phyloP scores from a whole-genome alignment of 2,888 invertebrate species.

The Dermolepida albohirtum region DNA sequence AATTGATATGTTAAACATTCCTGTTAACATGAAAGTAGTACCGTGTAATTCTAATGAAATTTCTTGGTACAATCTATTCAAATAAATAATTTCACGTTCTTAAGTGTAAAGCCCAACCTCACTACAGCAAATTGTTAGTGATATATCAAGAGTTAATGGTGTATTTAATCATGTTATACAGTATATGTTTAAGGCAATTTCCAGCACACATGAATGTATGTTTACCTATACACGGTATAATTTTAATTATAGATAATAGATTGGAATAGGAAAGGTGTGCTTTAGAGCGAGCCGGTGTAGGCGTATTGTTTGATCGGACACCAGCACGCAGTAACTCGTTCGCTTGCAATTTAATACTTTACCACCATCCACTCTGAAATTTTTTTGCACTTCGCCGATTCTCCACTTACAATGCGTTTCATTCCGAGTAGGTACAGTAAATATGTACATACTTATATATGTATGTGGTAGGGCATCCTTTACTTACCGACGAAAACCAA shows the following conservation, averaged over 20 bases:
- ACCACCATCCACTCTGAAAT: conserved; percentile 29
- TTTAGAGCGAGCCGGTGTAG: conserved; percentile 22
- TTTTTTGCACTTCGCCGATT: conserved; percentile 17
- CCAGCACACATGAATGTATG: conserved; percentile 25
- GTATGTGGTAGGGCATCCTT: background rate
- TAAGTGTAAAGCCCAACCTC: conserved; percentile 31
- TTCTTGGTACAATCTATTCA: background rate
- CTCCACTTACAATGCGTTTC: conserved; percentile 25
- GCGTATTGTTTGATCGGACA: conserved; percentile 34
- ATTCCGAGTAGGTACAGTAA: conserved; percentile 7
- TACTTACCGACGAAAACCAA: conserved; percentile 17
- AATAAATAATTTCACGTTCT: conserved; percentile 8
- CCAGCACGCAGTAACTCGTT: conserved; percentile 27
- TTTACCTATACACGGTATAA: conserved; percentile 37
- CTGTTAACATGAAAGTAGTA: background rate
- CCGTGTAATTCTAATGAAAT: conserved; percentile 5
- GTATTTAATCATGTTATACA: conserved; percentile 32
- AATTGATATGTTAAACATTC: background rate
- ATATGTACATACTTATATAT: conserved; percentile 2
- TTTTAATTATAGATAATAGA: conserved; percentile 39
- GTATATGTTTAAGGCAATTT: conserved; percentile 35
- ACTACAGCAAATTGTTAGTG: conserved; percentile 31
- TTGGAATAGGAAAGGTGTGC: conserved; percentile 35
- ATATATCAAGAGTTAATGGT: conserved; percentile 35
- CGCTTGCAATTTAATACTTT: conserved; percentile 36